phyloP scores from a whole-genome alignment of 2,888 invertebrate species.

The Heliconius hortense region DNA sequence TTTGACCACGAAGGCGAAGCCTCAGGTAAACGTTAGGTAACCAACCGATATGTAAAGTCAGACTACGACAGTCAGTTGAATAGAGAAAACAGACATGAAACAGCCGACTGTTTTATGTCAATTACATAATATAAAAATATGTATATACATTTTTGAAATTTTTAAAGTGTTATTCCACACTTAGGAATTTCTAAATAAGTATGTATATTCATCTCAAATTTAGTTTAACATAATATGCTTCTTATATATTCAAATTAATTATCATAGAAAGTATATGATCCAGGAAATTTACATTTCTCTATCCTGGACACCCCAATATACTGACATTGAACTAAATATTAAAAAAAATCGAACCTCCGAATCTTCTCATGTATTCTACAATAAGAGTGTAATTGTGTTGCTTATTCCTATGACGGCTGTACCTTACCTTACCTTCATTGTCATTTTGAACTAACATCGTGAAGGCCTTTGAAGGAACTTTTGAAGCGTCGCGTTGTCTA shows the following conservation, averaged over 20 bases:
- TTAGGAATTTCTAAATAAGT: too few species aligned
- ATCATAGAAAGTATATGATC: too few species aligned
- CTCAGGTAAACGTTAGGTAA: background rate
- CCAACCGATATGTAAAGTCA: background rate
- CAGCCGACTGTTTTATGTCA: too few species aligned
- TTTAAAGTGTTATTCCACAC: too few species aligned
- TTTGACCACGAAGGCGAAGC: background rate
- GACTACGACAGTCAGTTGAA: too few species aligned
- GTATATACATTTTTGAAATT: too few species aligned
- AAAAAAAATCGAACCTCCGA: constrained; percentile 22
- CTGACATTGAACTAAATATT: constrained; percentile 33
- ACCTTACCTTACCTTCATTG: constrained; percentile 30
- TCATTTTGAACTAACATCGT: constrained; percentile 29
- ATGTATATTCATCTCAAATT: too few species aligned
- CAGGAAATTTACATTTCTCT: background rate
- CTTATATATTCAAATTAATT: too few species aligned
- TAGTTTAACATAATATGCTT: too few species aligned
- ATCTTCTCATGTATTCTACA: constrained; percentile 32
- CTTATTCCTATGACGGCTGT: constrained; percentile 38
- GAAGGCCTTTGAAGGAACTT: constrained; percentile 31
- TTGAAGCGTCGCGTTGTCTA: constrained; percentile 33
- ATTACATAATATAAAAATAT: too few species aligned
- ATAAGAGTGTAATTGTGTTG: constrained; percentile 44
- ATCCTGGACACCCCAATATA: constrained; percentile 36
- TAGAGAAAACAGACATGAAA: too few species aligned